Evolutionary conservation across 92 coral and sea anemone genomes (phyloP).

Genomic region (Palythoa grandis): DNA sequence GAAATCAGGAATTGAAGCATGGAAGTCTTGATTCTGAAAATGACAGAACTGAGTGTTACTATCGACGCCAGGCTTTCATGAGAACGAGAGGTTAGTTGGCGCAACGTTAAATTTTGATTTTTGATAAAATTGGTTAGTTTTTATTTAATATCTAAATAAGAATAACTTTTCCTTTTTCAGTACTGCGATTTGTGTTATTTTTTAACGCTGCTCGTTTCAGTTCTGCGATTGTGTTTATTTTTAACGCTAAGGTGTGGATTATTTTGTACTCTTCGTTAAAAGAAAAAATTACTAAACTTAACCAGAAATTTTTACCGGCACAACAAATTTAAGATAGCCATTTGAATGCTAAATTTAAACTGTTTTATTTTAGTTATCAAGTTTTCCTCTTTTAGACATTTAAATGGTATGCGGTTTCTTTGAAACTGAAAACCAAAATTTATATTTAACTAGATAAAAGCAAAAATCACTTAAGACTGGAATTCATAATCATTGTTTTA

Average conservation of each 20-base stretch:
- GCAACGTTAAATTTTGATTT: slow-evolving; percentile 5
- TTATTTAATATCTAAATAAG: not conserved
- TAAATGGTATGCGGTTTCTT: slow-evolving; percentile 37
- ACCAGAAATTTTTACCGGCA: not conserved
- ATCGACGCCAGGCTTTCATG: slow-evolving; percentile 34
- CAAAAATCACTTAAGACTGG: slow-evolving; percentile 33
- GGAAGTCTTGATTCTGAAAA: slow-evolving; percentile 70
- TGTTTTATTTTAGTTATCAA: slow-evolving; percentile 8
- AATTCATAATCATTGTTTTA: slow-evolving; percentile 1
- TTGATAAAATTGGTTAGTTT: not conserved
- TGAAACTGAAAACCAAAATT: slow-evolving; percentile 20
- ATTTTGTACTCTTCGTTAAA: not conserved
- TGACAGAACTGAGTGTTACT: slow-evolving; percentile 22
- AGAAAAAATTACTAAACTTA: not conserved
- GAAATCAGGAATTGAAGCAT: slow-evolving; percentile 76
- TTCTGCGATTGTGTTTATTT: too few relatives aligned
- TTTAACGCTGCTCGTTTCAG: not conserved
- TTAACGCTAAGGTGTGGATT: too few relatives aligned
- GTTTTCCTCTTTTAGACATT: slow-evolving; percentile 6
- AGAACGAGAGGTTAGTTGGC: slow-evolving; percentile 29
- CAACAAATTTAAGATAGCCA: not conserved
- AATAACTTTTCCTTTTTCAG: not conserved
- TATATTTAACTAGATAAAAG: slow-evolving; percentile 6
- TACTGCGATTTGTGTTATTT: not conserved
- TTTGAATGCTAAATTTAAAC: slow-evolving; percentile 21